Base-by-base conservation (phyloP, 1,140 invertebrate genomes). In the Coelopa frigida region DNA sequence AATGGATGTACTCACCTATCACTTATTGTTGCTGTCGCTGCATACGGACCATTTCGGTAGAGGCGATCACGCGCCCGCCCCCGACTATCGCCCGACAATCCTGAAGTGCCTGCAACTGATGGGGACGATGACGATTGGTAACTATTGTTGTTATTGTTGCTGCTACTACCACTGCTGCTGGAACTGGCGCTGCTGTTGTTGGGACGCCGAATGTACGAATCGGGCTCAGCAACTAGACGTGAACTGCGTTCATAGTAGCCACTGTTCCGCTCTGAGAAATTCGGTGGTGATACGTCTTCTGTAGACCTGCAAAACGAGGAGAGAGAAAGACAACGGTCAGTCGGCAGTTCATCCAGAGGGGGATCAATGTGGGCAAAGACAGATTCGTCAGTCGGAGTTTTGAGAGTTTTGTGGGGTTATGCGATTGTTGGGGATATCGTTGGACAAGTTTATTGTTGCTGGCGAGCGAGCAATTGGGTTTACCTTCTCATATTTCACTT, bases 231-330 rank as follows among this genome's bases (percentile, higher is more conserved):
- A 50, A 45, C 48, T 49, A 55, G 36, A 39, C 51, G 51, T 24
- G 54, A 40, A 51, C 51, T 68, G 50, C 74, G 69, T 46, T 75
- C 74, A 64, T 73, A 75, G 54, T 74, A 74, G 50, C 64, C 59
- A 44, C 47, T 51, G 15, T 67, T 65, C 57, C 64, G 57, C 59
- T 63, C 60, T 56, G 59, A 61, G 53, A 54, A 63, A 49, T 62
- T 69, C 33, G 58, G 58, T 52, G 66, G 57, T 62, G 66, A 58
- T 58, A 55, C 43, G 46, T 75, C 73, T 53, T 75, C 74, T 50
- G 70, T 69, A 59, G 73, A 74, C 59, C 73, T 75, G 58, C 12
- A 68, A 61, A 41, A 35, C 38, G 33, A 51, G 7, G 46, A 29
- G 43, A 35, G 50, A 42, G 10, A 44, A 43, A 43, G n/a, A 41